These are phyloP conservation scores for Cebus imitator DNA, from an alignment of 2,113 vertebrate species.

Conservation along the genomic window DNA sequence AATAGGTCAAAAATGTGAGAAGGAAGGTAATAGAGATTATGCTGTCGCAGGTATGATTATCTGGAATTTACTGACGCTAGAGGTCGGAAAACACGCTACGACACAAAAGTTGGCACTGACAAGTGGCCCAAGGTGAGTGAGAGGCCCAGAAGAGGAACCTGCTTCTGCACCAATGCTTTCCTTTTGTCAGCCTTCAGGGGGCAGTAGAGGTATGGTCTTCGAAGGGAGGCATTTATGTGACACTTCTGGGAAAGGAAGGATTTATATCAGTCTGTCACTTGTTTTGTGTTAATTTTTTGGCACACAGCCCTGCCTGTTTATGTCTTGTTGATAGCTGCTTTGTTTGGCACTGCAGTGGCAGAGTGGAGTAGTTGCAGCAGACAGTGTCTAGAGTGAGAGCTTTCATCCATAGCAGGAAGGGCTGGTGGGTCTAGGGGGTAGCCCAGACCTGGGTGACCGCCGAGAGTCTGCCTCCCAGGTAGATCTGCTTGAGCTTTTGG, in stretches of 20 bases:
- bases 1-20: neutral
- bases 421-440: neutral
- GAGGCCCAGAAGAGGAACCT: neutral
- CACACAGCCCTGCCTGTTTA: neutral
- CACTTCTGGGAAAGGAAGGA: neutral
- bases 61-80: slow-evolving; percentile 97
- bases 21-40: slow-evolving; percentile 72
- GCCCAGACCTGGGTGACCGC: neutral
- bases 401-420: neutral
- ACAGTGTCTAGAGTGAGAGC: neutral
- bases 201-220: neutral
- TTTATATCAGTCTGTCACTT: neutral
- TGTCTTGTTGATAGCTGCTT: neutral
- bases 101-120: slow-evolving; percentile 97
- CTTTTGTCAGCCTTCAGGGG: too few relatives aligned
- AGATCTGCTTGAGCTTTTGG: neutral
- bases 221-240: neutral
- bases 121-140: slow-evolving; percentile 97
- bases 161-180: neutral
- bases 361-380: neutral
- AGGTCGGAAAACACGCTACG: slow-evolving; percentile 96
- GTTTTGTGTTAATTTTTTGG: neutral
- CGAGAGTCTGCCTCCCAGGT: neutral
- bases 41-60: slow-evolving; percentile 93
- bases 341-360: neutral